Percentiles rank a stretch among this genome's conserved stretches.
Conservation (phyloP, 2,113 vertebrate species). For the Phycodurus eques region DNA sequence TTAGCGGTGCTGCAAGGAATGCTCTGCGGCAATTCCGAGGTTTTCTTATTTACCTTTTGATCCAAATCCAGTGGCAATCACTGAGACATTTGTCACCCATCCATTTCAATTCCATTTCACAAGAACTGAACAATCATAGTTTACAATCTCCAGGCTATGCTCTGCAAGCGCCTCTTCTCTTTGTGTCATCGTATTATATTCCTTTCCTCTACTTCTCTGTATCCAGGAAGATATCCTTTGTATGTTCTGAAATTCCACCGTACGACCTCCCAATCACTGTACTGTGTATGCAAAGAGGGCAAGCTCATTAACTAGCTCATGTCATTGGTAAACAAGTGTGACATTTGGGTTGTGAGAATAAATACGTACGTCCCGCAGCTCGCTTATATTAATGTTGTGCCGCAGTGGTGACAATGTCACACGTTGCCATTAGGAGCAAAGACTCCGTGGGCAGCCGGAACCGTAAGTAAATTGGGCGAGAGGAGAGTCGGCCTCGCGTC, state of each 20-base stretch:
- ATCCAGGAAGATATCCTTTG: constrained; percentile 20
- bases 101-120: constrained; percentile 75
- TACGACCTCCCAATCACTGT: constrained; percentile 15
- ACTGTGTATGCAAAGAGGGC: constrained; percentile 20
- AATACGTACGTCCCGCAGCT: constrained; percentile 33
- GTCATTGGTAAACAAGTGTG: constrained; percentile 65
- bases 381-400: constrained; percentile 41
- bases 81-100: constrained; percentile 73
- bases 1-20: constrained; percentile 15
- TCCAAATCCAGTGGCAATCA: constrained; percentile 65
- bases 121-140: constrained; percentile 68
- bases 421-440: constrained; percentile 39
- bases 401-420: constrained; percentile 31
- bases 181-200: constrained; percentile 55
- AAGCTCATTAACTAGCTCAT: constrained; percentile 40
- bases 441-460: constrained; percentile 14
- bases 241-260: constrained; percentile 19
- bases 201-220: constrained; percentile 29
- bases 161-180: constrained; percentile 47
- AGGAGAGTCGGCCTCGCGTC: constrained; percentile 16
- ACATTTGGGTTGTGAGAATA: constrained; percentile 57
- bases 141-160: constrained; percentile 57
- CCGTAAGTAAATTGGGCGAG: constrained; percentile 26
- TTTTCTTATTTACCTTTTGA: constrained; percentile 70
- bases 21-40: constrained; percentile 17